Evolutionary conservation across 1,140 invertebrate genomes (phyloP).

Genomic region (Drosophila athabasca): DNA sequence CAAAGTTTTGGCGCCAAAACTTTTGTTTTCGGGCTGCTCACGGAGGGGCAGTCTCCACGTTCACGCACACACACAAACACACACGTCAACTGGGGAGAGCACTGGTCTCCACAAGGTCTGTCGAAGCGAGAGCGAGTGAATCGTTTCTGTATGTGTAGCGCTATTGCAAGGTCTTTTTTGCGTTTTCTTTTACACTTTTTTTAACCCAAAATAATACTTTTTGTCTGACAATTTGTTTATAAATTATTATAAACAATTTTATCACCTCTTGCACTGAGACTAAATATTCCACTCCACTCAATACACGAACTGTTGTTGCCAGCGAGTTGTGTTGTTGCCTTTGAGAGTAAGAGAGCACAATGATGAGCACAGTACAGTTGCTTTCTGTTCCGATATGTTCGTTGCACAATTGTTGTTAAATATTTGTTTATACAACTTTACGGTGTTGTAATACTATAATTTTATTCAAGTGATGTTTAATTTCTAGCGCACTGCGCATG

Average conservation of each 20-base stretch:
- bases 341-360: background rate
- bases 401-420: slow-evolving; percentile 20
- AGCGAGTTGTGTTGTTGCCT: slow-evolving; percentile 7
- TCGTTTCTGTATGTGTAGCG: slow-evolving; percentile 26
- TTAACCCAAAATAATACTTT: slow-evolving; percentile 60
- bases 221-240: slow-evolving; percentile 64
- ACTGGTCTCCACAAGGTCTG: slow-evolving; percentile 57
- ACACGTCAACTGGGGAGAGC: slow-evolving; percentile 1
- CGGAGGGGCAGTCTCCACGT: slow-evolving; percentile 58
- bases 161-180: slow-evolving; percentile 49
- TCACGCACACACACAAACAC: slow-evolving; percentile 18
- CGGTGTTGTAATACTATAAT: slow-evolving; percentile 14
- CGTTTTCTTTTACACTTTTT: slow-evolving; percentile 42
- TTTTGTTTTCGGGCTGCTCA: slow-evolving; percentile 55
- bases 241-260: slow-evolving; percentile 63
- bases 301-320: background rate
- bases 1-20: slow-evolving; percentile 82
- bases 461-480: slow-evolving; percentile 8
- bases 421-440: slow-evolving; percentile 38
- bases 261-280: slow-evolving; percentile 26
- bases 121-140: slow-evolving; percentile 32
- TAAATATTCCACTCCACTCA: slow-evolving; percentile 27
- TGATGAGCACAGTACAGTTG: background rate
- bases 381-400: background rate
- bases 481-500: slow-evolving; percentile 45